Evolutionary conservation across 2,113 vertebrate genomes (phyloP), one percentile per base, ranked within the genome.

Genomic region (Xiphias gladius): DNA sequence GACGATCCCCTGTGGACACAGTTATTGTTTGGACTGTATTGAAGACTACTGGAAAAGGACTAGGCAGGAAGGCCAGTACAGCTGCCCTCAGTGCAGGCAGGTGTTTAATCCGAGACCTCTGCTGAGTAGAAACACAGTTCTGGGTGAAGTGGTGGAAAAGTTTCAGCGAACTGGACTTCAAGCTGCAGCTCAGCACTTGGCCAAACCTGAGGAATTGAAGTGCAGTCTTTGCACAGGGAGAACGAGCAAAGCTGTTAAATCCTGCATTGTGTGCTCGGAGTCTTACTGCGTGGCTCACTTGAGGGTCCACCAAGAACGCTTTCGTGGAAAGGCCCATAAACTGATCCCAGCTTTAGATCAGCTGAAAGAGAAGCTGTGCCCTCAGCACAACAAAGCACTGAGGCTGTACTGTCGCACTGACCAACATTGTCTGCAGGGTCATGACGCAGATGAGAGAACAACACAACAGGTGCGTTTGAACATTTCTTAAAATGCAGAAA

Each of bases 201-300:
- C 58, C 24, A 89, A 92, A 88, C 22, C 93, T 5, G 88, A 86
- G 67, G 90, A 92, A 11, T 84, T 92, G 66, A 66, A 80, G 78
- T 99, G 98, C 0, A 96, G 97, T 50, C 96, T 96, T 16, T 99
- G 98, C 89, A 96, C 96, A 0, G 96, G 95, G 61, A 96, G 93
- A 75, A 97, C 95, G 88, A 95, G 94, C 89, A 96, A 94, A 88
- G 98, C 98, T 0, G 95, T 97, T 0, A 97, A 96, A 86, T 97
- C 97, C 24, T 99, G 98, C 80, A 93, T 97, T 39, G 94, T 95
- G 37, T 99, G 98, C 84, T 89, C 96, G 85, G 96, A 96, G 65
- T 99, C 97, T 26, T 98, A 96, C 94, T 99, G 98, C 0, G 96
- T 94, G 64, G 78, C 95, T 73, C 98, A 99, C 93, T 88, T 97